Evolutionary conservation across 2,888 invertebrate genomes (phyloP), one percentile per base, ranked within the genome.

Genomic region (Heliothis peltigera): DNA sequence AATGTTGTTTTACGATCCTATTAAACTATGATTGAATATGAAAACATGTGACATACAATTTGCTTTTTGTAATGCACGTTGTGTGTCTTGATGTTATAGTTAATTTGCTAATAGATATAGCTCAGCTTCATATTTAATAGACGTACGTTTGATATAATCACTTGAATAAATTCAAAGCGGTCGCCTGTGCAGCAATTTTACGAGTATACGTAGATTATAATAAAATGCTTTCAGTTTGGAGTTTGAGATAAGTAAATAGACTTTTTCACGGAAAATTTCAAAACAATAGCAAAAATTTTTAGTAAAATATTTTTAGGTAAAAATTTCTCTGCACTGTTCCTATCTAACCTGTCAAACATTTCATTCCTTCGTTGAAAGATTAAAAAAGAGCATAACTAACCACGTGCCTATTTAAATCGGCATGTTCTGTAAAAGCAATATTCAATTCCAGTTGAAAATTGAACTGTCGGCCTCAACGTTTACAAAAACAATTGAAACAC

Each of bases 1-100:
- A 71, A 56, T 39, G 51, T 28, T 1, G 3, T 32, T 57, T 62
- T 62, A 57, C 28, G 19, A 58, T 48, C 42, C 39, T 63, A 56
- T 49, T 60, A 15, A 47, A 54, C n/a, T 39, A 67, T 21, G 28
- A 12, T 25, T 56, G 22, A 39, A 48, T 46, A 56, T 48, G 25
- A 55, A 66, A 65, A 57, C 43, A 52, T 65, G 35, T 57, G 39
- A 53, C 18, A 15, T 18, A 52, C 8, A 19, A 18, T 46, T 17
- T 39, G 25, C 18, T 47, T 55, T 28, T 51, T 18, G 25, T 68
- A 39, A 35, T 35, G 28, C 12, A 35, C 12, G n/a, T 21, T 51
- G 39, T 32, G 2, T 56, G 15, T 22, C 44, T 1, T 32, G n/a
- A 19, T 32, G 5, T n/a, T n/a, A 42, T 21, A 1, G 19, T 51